A percentile compares a stretch with the other conserved stretches of the same genome.
phyloP scores from a whole-genome alignment of 2,113 vertebrate species.

The Willisornis vidua region DNA sequence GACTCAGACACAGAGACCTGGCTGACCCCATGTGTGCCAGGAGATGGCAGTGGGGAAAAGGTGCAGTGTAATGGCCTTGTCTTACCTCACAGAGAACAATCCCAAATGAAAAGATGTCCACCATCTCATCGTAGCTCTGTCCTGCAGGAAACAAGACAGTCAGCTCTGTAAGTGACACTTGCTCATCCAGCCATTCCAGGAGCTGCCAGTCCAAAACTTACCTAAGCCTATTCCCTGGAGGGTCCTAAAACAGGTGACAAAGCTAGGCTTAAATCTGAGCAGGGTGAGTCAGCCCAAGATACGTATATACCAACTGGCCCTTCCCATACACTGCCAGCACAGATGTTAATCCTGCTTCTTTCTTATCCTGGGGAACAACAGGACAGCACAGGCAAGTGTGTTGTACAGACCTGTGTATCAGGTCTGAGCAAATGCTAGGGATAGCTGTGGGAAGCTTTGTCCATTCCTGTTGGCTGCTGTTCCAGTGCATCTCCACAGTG shows the following conservation, averaged over 20 bases:
- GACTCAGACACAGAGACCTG: neutral
- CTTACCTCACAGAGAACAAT: conserved; percentile 97
- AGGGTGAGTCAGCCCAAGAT: neutral
- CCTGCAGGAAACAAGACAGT: conserved; percentile 75
- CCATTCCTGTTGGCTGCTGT: neutral
- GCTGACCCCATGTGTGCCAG: neutral
- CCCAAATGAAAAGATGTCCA: conserved; percentile 97
- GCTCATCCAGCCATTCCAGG: neutral
- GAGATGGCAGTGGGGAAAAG: neutral
- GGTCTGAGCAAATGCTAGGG: neutral
- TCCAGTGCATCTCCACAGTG: neutral
- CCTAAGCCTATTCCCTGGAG: neutral
- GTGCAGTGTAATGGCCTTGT: neutral
- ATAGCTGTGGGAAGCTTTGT: neutral
- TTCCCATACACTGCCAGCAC: neutral
- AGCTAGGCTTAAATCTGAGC: neutral
- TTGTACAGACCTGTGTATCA: neutral
- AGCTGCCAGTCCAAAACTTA: neutral
- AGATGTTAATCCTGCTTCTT: neutral
- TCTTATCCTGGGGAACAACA: neutral
- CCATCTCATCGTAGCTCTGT: conserved; percentile 96
- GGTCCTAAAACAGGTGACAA: neutral
- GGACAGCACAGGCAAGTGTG: neutral
- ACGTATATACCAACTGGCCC: neutral
- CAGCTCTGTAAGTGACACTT: neutral